phyloP scores from a whole-genome alignment of 2,113 vertebrate species.

The Petrocephalus zakoni region DNA sequence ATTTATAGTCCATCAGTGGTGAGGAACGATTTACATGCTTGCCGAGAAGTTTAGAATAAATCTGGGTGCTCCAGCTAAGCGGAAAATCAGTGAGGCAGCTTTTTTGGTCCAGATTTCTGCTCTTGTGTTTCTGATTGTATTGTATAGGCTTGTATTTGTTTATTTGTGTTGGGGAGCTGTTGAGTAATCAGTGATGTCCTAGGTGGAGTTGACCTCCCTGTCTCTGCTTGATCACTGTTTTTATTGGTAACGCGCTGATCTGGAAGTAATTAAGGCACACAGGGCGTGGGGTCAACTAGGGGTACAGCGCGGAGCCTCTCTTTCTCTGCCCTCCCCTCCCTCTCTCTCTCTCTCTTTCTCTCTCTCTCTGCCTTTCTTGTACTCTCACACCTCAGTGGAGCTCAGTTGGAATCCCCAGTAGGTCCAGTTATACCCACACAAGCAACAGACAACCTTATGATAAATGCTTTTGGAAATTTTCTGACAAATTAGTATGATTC shows the following conservation, averaged over 20 bases:
- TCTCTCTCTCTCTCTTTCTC: too few relatives aligned
- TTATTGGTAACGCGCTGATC: slow-evolving; percentile 20
- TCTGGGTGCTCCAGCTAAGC: not conserved
- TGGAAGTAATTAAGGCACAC: slow-evolving; percentile 23
- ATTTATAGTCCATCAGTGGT: not conserved
- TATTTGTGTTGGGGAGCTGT: not conserved
- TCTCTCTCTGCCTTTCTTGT: not conserved
- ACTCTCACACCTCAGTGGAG: not conserved
- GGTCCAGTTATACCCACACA: not conserved
- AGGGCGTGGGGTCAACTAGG: slow-evolving; percentile 5
- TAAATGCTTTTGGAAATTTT: not conserved
- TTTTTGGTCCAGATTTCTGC: not conserved
- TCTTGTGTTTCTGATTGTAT: not conserved
- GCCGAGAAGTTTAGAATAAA: not conserved
- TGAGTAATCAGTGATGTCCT: slow-evolving; percentile 23
- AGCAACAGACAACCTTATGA: not conserved
- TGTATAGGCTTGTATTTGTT: not conserved
- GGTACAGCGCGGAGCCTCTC: not conserved
- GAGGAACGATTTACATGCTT: not conserved
- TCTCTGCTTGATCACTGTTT: not conserved
- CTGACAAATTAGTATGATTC: not conserved
- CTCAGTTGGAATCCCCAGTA: not conserved
- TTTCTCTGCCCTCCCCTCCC: not conserved
- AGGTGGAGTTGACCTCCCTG: slow-evolving; percentile 11
- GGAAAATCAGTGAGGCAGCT: not conserved